These are phyloP conservation scores for Muricea muricata DNA, from an alignment of 92 coral and sea anemone species.

Conservation along the genomic window DNA sequence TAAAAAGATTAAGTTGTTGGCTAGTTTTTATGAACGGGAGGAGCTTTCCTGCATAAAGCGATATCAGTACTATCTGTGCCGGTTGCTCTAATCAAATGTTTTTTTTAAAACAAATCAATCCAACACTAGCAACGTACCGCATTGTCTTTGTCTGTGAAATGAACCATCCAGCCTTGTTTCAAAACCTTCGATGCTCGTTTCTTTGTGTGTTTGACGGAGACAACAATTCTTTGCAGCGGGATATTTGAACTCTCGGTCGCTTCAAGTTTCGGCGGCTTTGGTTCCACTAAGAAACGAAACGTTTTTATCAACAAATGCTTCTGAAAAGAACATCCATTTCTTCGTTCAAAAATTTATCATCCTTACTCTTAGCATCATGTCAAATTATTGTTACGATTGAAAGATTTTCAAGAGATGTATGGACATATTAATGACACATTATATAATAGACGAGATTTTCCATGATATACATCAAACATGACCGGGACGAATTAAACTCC, in stretches of 20 bases:
- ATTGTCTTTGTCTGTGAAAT: constrained; percentile 92
- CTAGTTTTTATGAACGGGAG: too few species aligned
- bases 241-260: constrained; percentile 85
- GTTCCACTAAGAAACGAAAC: constrained; percentile 9
- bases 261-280: constrained; percentile 62
- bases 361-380: too few species aligned
- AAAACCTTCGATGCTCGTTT: constrained; percentile 93
- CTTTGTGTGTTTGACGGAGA: constrained; percentile 97
- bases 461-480: too few species aligned
- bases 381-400: too few species aligned
- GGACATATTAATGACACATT: too few species aligned
- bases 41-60: too few species aligned
- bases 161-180: constrained; percentile 99
- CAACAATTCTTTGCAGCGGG: constrained; percentile 93
- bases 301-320: not conserved
- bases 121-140: constrained; percentile 57
- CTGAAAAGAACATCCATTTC: not conserved
- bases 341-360: too few species aligned
- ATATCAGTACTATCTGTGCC: too few species aligned
- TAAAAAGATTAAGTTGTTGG: too few species aligned
- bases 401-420: too few species aligned
- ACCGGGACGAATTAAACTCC: too few species aligned
- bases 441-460: too few species aligned
- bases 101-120: not conserved
- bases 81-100: not conserved